Base-by-base conservation (phyloP, 2,113 vertebrate genomes). In the Dolichotis patagonum region DNA sequence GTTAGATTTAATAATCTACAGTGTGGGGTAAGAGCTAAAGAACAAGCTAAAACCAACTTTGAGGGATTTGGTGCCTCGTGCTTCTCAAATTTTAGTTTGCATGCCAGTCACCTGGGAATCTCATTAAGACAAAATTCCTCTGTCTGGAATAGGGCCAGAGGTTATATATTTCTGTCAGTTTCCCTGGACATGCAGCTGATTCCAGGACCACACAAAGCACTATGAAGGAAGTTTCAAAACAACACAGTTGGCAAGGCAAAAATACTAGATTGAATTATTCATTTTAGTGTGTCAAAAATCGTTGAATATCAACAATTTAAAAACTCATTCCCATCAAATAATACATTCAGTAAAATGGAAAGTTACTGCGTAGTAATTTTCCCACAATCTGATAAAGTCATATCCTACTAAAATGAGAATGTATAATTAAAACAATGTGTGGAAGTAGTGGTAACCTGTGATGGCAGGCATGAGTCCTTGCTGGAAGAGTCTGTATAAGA, bases 111-210 rank as follows among this genome's bases (percentile, higher is more conserved):
- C 32, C 32, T 85, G 58, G 85, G 60, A 22, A 85, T 93, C 43
- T 93, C 43, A 77, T 91, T 73, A 88, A 85, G 94, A 81, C 85
- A 41, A 92, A 91, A 77, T 91, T 80, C 16, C 56, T 86, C 56
- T 85, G 8, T 49, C 13, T 65, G 69, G 32, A 38, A 83, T 95
- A 41, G 38, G 49, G 63, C 82, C 52, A 94, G 77, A 92, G 52
- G 92, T n/a, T 82, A n/a, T 69, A 30, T 43, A n/a, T 71, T 65
- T 85, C 83, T 78, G 85, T 88, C 63, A 77, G 60, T 49, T 6
- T 65, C 54, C 71, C 28, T 83, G 41, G 67, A 62, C 54, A 75
- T 63, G 32, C 38, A 43, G 20, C 56, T 56, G 43, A 89, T 65
- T 86, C 60, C 52, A 86, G 60, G 83, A 84, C 56, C 32, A 87